Percentiles rank a stretch among this genome's conserved stretches.
Conservation (phyloP, 92 coral and sea anemone genomes). For the Epizoanthus ramosus region DNA sequence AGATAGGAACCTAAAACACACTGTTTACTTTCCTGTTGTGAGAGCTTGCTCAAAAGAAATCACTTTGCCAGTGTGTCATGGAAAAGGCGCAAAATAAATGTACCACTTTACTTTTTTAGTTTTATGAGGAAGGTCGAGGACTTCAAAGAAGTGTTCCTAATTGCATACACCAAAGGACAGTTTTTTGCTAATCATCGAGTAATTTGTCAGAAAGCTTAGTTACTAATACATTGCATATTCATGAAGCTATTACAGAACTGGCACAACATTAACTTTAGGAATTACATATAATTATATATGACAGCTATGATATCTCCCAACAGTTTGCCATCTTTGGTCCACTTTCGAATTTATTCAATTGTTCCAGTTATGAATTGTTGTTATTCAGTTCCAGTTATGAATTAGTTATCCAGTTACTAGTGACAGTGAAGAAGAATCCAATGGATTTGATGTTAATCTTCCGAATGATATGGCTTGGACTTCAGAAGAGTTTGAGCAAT, state of each 20-base stretch:
- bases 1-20: slow-evolving; percentile 35
- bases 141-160: slow-evolving; percentile 38
- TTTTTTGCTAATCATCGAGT: slow-evolving; percentile 21
- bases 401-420: slow-evolving; percentile 6
- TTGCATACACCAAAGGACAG: slow-evolving; percentile 33
- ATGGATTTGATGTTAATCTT: no score
- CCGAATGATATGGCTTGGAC: no score
- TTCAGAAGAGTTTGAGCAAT: no score
- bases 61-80: slow-evolving; percentile 50
- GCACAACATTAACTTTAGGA: slow-evolving; percentile 1
- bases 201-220: slow-evolving; percentile 30
- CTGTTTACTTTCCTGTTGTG: slow-evolving; percentile 50
- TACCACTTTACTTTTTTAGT: no score
- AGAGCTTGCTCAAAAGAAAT: slow-evolving; percentile 47
- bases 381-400: slow-evolving; percentile 8
- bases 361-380: slow-evolving; percentile 34
- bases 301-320: slow-evolving; percentile 23
- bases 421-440: no score
- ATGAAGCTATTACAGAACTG: slow-evolving; percentile 32
- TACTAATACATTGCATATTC: slow-evolving; percentile 23
- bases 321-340: slow-evolving; percentile 36
- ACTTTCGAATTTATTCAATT: slow-evolving; percentile 8
- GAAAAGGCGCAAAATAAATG: no score
- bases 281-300: slow-evolving; percentile 29
- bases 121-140: slow-evolving; percentile 41